Evolutionary conservation across 2,113 vertebrate genomes (phyloP), one percentile per base, ranked within the genome.

Genomic region (Gnathonemus echidnorhynchus): DNA sequence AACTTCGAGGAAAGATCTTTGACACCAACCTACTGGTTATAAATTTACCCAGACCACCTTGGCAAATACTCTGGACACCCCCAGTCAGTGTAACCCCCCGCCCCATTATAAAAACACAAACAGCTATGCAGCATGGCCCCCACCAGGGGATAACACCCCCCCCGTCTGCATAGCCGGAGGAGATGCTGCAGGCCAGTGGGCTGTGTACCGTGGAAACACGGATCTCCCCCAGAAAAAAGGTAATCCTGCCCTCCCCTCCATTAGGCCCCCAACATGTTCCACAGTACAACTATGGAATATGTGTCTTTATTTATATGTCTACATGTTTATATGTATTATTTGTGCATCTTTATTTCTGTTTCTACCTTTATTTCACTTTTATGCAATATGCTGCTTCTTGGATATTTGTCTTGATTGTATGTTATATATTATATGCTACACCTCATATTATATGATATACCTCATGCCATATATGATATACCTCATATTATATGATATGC

Each of bases 151-250:
- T 46, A 45, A 9, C 35, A 5, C 42, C 19, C 13, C 13, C 39
- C 10, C 35, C n/a, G 31, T 80, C 17, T 42, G 66, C 52, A 46
- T 90, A 84, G 90, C 91, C 91, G 86, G 88, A 91, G 91, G 91
- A 85, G 80, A 52, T 89, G 91, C 91, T 91, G 85, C 46, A 58
- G 91, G 92, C 90, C 49, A 91, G 10, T 90, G 88, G 88, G 89
- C 77, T 88, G 89, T 91, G 56, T 80, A 88, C 35, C 27, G 45
- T 3, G 24, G 56, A 74, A 45, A 87, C 90, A 86, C 46, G 46
- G 27, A 21, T 70, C 58, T 80, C 42, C 50, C 50, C 50, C 50
- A 4, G 50, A 52, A 52, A 52, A 52, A 15, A 17, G 15, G 3
- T 17, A 17, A 17, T 5, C n/a, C 88, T 13, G 13, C 42, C n/a